A percentile compares a stretch with the other conserved stretches of the same genome.
These are phyloP conservation scores for Plagodis dolabraria DNA, from an alignment of 2,888 invertebrate genomes.

Conservation along the genomic window DNA sequence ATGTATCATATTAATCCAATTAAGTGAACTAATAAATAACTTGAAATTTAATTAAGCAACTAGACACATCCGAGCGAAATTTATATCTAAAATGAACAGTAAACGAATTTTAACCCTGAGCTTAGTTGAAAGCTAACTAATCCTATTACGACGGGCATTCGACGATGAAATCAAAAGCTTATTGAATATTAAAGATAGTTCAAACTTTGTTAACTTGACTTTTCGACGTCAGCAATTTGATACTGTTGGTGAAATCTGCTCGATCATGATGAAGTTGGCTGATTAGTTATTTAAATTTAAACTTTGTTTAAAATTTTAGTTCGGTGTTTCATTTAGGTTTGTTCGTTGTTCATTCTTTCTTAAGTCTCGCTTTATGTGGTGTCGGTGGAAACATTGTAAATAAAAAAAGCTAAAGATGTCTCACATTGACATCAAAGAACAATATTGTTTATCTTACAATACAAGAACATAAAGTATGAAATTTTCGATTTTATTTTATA, in stretches of 20 bases:
- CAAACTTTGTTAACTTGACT: constrained; percentile 18
- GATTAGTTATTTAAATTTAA: constrained; percentile 8
- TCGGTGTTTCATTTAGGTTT: neutral
- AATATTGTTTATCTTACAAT: no score
- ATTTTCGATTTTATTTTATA: no score
- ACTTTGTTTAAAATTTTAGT: constrained; percentile 4
- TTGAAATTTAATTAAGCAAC: constrained; percentile 37
- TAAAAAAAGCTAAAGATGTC: no score
- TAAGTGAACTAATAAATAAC: constrained; percentile 37
- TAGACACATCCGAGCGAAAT: constrained; percentile 21
- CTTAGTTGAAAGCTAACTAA: constrained; percentile 26
- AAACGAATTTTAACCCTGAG: constrained; percentile 24
- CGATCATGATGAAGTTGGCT: constrained; percentile 8
- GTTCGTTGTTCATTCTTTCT: no score
- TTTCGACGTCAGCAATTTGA: constrained; percentile 8
- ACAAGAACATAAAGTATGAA: no score
- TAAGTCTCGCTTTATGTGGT: no score
- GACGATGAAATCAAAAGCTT: constrained; percentile 26
- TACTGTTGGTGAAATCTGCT: constrained; percentile 15
- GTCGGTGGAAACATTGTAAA: no score
- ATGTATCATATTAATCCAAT: constrained; percentile 33
- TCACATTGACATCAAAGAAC: no score
- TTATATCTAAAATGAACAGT: constrained; percentile 21
- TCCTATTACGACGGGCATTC: constrained; percentile 25
- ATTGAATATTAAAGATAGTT: constrained; percentile 29